phyloP scores from a whole-genome alignment of 2,797 vertebrate species.

The Schizothorax lantsangensis region DNA sequence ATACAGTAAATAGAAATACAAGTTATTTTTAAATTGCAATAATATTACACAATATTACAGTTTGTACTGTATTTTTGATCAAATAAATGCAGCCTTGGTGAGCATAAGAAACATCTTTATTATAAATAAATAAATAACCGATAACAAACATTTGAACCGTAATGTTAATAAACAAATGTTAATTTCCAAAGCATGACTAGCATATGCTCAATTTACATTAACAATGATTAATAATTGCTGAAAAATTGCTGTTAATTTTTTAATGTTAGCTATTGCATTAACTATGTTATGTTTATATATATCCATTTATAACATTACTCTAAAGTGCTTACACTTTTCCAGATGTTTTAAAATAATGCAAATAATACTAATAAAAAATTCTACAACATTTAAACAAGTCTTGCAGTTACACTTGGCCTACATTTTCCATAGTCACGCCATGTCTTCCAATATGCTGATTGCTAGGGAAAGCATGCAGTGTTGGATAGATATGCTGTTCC shows the following conservation, averaged over 20 bases:
- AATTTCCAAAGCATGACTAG: neutral
- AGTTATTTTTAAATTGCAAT: neutral
- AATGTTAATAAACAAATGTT: neutral
- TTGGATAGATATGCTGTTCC: constrained; percentile 14
- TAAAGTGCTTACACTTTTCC: neutral
- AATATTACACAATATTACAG: neutral
- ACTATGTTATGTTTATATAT: neutral
- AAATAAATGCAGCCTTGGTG: neutral
- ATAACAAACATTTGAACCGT: neutral
- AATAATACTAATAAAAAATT: neutral
- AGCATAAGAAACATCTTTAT: neutral
- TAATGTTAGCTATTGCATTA: neutral
- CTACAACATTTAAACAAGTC: neutral
- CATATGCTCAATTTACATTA: neutral
- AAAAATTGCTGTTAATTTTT: neutral
- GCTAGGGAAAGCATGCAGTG: constrained; percentile 56
- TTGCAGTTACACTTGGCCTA: neutral
- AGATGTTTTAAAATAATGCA: neutral
- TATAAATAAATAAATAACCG: neutral
- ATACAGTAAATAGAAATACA: neutral
- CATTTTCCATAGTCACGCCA: neutral
- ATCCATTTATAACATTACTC: neutral
- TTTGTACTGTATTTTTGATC: neutral
- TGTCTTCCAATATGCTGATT: constrained; percentile 59
- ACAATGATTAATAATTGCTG: neutral